Evolutionary conservation across 1,140 invertebrate species (phyloP).

Genomic region (Calliopsis andreniformis): DNA sequence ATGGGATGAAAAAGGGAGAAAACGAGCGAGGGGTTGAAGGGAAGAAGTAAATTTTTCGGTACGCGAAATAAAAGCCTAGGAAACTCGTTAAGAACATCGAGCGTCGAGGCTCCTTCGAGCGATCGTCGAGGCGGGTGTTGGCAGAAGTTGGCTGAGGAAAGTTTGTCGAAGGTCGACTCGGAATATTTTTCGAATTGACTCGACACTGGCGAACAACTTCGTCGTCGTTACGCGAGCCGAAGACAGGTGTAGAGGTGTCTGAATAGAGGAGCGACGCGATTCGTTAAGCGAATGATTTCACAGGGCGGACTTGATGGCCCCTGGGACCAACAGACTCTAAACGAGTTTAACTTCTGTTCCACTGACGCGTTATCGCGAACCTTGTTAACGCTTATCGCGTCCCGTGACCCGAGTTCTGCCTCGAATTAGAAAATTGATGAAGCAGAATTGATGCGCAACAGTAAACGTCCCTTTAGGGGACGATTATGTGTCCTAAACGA

Average conservation of each 20-base stretch:
- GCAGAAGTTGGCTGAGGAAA: background rate
- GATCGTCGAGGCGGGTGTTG: background rate
- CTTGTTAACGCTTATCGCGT: conserved; percentile 1
- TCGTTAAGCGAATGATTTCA: conserved; percentile 34
- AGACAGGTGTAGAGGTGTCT: background rate
- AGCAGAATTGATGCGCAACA: conserved; percentile 20
- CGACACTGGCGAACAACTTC: background rate
- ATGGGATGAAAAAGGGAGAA: background rate
- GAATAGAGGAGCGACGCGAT: conserved; percentile 22
- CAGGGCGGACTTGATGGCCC: background rate
- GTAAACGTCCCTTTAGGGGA: too few species aligned
- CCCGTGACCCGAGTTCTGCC: background rate
- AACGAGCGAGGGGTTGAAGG: background rate
- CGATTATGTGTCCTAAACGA: too few species aligned
- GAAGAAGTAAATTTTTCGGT: conserved; percentile 9
- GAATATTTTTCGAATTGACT: conserved; percentile 25
- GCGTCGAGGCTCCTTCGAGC: background rate
- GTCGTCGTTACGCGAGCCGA: background rate
- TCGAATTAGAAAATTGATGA: conserved; percentile 9
- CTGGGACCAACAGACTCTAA: conserved; percentile 6
- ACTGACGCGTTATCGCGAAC: conserved; percentile 7
- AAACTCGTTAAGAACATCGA: conserved; percentile 29
- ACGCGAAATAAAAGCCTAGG: conserved; percentile 17
- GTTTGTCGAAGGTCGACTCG: conserved; percentile 14
- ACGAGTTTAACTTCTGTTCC: conserved; percentile 22